phyloP scores from a whole-genome alignment of 2,888 invertebrate species.

The Harmothoe impar region DNA sequence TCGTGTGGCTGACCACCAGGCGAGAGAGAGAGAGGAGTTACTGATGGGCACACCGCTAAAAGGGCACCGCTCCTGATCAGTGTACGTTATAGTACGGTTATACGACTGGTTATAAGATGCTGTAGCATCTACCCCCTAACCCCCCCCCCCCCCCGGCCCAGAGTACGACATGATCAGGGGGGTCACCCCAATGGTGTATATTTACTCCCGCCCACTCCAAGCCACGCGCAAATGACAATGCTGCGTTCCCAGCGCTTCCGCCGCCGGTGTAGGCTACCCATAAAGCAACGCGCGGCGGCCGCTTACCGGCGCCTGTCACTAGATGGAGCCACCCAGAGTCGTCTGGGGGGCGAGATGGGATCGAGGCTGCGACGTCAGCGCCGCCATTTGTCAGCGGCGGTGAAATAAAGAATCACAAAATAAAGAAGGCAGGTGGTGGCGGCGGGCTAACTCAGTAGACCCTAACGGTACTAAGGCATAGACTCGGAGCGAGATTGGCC shows the following conservation, averaged over 20 bases:
- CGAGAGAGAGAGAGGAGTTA: too few species aligned
- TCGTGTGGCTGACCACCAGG: too few species aligned
- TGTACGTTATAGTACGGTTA: background rate
- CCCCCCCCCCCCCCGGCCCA: too few species aligned
- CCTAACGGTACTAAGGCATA: too few species aligned
- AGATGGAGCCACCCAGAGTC: background rate
- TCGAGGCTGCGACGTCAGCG: constrained; percentile 19
- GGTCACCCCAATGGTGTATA: too few species aligned
- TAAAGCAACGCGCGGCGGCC: background rate
- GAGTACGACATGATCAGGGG: too few species aligned
- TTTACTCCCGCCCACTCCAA: too few species aligned
- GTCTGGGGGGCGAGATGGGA: constrained; percentile 1
- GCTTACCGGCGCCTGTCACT: constrained; percentile 6
- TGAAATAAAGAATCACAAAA: constrained; percentile 29
- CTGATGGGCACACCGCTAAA: too few species aligned
- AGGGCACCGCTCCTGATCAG: background rate
- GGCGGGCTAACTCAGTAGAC: too few species aligned
- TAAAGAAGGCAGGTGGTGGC: background rate
- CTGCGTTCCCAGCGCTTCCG: too few species aligned
- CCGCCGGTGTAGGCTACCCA: background rate
- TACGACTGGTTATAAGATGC: background rate
- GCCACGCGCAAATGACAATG: too few species aligned
- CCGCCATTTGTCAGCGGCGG: background rate
- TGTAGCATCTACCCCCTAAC: background rate
- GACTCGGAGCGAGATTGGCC: too few species aligned